Percentiles rank a stretch among this genome's conserved stretches.
These are phyloP conservation scores for Hydra vulgaris DNA, from an alignment of 30 jellyfish, hydroid and myxozoan genomes.

Conservation along the genomic window DNA sequence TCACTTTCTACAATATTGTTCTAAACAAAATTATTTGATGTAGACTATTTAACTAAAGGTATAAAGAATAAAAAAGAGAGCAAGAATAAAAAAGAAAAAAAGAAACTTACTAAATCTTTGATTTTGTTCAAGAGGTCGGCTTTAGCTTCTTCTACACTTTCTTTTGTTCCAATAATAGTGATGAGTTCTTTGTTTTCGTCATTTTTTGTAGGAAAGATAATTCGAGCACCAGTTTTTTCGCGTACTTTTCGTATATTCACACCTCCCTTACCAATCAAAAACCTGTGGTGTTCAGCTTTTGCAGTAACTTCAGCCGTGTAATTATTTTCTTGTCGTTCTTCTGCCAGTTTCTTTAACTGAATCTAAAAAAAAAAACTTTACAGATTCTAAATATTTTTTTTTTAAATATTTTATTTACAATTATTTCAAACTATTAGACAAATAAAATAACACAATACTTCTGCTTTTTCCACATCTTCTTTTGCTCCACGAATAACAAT, in stretches of 20 bases:
- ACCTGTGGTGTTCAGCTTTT: slow-evolving; percentile 82
- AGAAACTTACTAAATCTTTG: slow-evolving; percentile 53
- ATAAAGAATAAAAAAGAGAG: background rate
- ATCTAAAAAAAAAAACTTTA: background rate
- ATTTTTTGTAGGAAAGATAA: slow-evolving; percentile 62
- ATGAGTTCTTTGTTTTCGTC: slow-evolving; percentile 72
- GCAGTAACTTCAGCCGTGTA: slow-evolving; percentile 83
- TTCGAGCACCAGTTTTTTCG: slow-evolving; percentile 75
- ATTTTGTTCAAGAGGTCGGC: slow-evolving; percentile 54
- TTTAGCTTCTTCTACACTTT: slow-evolving; percentile 82
- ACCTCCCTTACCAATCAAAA: slow-evolving; percentile 93
- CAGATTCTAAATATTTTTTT: too few relatives aligned
- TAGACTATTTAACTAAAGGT: background rate
- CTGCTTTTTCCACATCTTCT: slow-evolving; percentile 90
- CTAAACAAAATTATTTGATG: slow-evolving; percentile 16
- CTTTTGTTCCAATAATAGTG: slow-evolving; percentile 78
- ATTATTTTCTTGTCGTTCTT: slow-evolving; percentile 54
- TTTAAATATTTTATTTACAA: too few relatives aligned
- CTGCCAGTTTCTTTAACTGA: slow-evolving; percentile 44
- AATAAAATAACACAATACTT: too few relatives aligned
- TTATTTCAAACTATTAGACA: too few relatives aligned
- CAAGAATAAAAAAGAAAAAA: background rate
- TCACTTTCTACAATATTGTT: slow-evolving; percentile 71
- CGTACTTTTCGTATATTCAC: slow-evolving; percentile 77
- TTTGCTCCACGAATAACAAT: slow-evolving; percentile 66